These are phyloP conservation scores for Drosophila nigricruria DNA, from an alignment of 2,888 invertebrate genomes.

Conservation along the genomic window DNA sequence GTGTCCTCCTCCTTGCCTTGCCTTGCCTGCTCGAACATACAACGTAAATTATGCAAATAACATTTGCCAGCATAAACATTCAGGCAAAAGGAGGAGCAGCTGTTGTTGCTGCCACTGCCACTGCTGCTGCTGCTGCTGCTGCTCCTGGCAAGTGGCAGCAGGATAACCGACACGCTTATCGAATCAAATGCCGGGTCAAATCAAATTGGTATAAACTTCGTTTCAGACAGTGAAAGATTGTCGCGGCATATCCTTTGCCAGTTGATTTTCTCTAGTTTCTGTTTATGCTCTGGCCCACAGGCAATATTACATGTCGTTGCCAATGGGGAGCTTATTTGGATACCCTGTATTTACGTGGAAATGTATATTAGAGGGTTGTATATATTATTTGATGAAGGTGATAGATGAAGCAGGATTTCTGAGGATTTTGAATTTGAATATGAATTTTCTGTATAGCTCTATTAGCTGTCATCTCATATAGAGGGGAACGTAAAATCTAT, in stretches of 20 bases:
- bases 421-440: neutral
- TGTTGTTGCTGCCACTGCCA: neutral
- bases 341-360: slow-evolving; percentile 1
- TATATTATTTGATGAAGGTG: neutral
- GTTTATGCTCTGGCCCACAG: slow-evolving; percentile 18
- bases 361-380: neutral
- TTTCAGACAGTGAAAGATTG: slow-evolving; percentile 78
- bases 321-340: neutral
- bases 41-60: slow-evolving; percentile 80
- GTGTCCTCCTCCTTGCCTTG: slow-evolving; percentile 30
- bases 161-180: slow-evolving; percentile 72
- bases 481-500: too few relatives aligned
- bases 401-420: neutral
- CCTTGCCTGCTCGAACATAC: slow-evolving; percentile 49
- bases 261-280: slow-evolving; percentile 6
- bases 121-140: slow-evolving; percentile 8
- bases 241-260: slow-evolving; percentile 58
- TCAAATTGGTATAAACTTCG: slow-evolving; percentile 77
- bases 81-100: slow-evolving; percentile 33
- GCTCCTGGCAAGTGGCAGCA: slow-evolving; percentile 30
- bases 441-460: too few relatives aligned
- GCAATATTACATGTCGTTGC: slow-evolving; percentile 29
- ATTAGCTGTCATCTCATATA: too few relatives aligned
- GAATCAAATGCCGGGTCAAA: slow-evolving; percentile 75
- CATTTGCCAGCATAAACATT: slow-evolving; percentile 79